Evolutionary conservation across 1,140 invertebrate genomes (phyloP).

Genomic region (Prorops nasuta): DNA sequence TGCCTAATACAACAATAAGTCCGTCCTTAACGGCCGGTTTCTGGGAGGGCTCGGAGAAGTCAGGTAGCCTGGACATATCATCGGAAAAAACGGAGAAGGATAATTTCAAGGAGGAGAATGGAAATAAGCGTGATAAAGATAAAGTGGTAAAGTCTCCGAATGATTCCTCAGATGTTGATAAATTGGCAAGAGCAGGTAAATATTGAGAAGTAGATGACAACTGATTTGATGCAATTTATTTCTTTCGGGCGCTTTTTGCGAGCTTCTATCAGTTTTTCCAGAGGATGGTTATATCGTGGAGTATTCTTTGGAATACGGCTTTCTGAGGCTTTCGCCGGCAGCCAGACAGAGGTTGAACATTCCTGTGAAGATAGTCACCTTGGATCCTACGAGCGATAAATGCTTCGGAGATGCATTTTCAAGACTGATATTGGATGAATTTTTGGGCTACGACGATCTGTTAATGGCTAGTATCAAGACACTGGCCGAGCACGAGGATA

Average conservation of each 20-base stretch:
- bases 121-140: slow-evolving; percentile 28
- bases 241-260: background rate
- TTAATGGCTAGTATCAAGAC: slow-evolving; percentile 95
- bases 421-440: slow-evolving; percentile 85
- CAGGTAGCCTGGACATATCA: no score
- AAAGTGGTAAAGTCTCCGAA: slow-evolving; percentile 45
- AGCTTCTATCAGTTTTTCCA: no score
- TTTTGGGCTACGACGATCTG: slow-evolving; percentile 95
- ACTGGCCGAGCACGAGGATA: slow-evolving; percentile 92
- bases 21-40: slow-evolving; percentile 42
- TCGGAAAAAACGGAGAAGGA: no score
- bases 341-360: slow-evolving; percentile 85
- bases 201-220: no score
- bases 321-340: slow-evolving; percentile 83
- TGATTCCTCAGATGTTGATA: slow-evolving; percentile 52
- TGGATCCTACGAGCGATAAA: slow-evolving; percentile 83
- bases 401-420: slow-evolving; percentile 95
- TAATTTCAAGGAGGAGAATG: no score
- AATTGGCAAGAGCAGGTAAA: slow-evolving; percentile 52
- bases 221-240: slow-evolving; percentile 1
- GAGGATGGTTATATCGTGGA: slow-evolving; percentile 97
- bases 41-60: slow-evolving; percentile 41
- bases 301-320: slow-evolving; percentile 96
- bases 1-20: slow-evolving; percentile 39
- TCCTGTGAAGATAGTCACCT: slow-evolving; percentile 86